Percentiles rank a stretch among this genome's conserved stretches.
These are phyloP conservation scores for Thera obeliscata DNA, from an alignment of 2,888 invertebrate species.

Conservation along the genomic window DNA sequence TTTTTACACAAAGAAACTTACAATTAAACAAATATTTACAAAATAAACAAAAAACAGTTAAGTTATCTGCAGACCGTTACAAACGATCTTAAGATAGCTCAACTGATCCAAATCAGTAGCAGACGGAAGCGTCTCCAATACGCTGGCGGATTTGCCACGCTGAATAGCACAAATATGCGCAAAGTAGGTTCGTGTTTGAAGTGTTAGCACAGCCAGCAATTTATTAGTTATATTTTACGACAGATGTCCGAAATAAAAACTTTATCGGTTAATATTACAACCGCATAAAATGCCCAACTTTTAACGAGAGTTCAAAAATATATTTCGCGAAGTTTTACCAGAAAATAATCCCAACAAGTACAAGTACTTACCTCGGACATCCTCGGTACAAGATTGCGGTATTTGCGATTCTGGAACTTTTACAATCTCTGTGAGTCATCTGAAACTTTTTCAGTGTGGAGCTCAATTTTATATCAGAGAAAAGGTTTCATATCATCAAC, in stretches of 20 bases:
- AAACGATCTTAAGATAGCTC: too few relatives aligned
- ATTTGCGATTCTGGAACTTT: slow-evolving; percentile 23
- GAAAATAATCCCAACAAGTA: slow-evolving; percentile 33
- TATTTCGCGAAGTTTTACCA: slow-evolving; percentile 30
- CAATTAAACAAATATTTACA: too few relatives aligned
- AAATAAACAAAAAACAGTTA: too few relatives aligned
- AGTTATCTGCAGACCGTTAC: too few relatives aligned
- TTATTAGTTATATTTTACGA: slow-evolving; percentile 20
- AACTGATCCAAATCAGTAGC: too few relatives aligned
- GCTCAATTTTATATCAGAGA: neutral
- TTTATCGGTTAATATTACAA: slow-evolving; percentile 36
- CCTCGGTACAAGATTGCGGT: slow-evolving; percentile 19
- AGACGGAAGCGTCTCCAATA: too few relatives aligned
- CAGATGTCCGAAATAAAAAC: slow-evolving; percentile 29
- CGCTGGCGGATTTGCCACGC: too few relatives aligned
- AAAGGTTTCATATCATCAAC: neutral
- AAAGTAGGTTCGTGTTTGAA: neutral
- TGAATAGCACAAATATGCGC: too few relatives aligned
- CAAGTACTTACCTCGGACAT: neutral
- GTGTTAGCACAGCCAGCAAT: neutral
- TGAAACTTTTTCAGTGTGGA: slow-evolving; percentile 27
- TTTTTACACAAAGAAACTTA: too few relatives aligned
- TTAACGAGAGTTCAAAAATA: slow-evolving; percentile 44
- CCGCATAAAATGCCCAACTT: slow-evolving; percentile 43
- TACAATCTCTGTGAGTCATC: slow-evolving; percentile 27